These are phyloP conservation scores for Rotaria magnacalcarata DNA, from an alignment of 2,888 invertebrate genomes.

Conservation along the genomic window DNA sequence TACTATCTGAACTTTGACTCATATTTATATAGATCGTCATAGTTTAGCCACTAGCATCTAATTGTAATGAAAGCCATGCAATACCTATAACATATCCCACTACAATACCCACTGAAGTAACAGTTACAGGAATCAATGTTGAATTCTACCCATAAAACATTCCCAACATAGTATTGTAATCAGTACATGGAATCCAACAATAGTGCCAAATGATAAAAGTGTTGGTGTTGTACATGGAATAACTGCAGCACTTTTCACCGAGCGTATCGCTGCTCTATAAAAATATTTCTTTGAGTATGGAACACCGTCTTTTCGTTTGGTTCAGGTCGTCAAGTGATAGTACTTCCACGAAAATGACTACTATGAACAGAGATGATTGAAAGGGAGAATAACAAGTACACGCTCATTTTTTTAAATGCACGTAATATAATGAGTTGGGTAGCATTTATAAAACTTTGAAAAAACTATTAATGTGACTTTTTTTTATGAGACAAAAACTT, in stretches of 20 bases:
- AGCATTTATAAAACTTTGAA: no score
- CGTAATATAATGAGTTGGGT: no score
- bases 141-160: background rate
- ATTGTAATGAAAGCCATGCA: slow-evolving; percentile 16
- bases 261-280: background rate
- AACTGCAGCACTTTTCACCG: background rate
- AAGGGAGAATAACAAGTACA: background rate
- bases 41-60: background rate
- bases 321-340: background rate
- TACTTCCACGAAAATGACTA: background rate
- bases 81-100: background rate
- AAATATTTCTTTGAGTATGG: background rate
- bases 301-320: background rate
- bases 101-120: background rate
- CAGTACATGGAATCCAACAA: background rate
- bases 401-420: no score
- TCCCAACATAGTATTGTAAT: background rate
- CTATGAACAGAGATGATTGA: background rate
- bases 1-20: background rate
- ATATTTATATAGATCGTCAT: background rate
- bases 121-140: background rate
- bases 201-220: background rate
- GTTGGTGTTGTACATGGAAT: background rate
- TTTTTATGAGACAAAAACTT: no score
- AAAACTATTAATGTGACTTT: no score